Evolutionary conservation across 1,140 invertebrate species (phyloP).

Genomic region (Galleria mellonella): DNA sequence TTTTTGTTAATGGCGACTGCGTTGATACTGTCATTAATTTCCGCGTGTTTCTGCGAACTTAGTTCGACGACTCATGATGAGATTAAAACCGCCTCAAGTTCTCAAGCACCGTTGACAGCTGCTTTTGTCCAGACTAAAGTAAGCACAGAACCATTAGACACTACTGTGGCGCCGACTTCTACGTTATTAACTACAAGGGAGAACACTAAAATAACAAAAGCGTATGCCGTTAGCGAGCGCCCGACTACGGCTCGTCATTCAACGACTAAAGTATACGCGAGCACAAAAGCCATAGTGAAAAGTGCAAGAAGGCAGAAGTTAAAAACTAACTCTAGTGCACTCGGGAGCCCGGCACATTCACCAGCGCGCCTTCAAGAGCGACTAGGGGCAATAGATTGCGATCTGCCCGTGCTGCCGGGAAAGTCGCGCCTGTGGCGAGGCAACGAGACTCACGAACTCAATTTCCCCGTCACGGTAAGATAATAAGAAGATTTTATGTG

Average conservation of each 20-base stretch:
- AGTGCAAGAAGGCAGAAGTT: conserved; percentile 60
- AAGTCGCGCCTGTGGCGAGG: conserved; percentile 79
- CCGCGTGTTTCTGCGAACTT: conserved; percentile 21
- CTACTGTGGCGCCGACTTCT: conserved; percentile 28
- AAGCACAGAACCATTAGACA: conserved; percentile 33
- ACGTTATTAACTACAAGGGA: conserved; percentile 46
- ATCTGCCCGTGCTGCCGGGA: conserved; percentile 75
- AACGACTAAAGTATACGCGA: conserved; percentile 38
- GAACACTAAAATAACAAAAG: conserved; percentile 46
- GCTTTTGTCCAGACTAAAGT: conserved; percentile 28
- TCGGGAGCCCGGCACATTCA: conserved; percentile 27
- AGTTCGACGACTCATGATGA: conserved; percentile 23
- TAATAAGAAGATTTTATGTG: no score
- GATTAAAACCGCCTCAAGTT: conserved; percentile 26
- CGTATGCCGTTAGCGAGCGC: conserved; percentile 31
- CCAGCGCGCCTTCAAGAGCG: conserved; percentile 74
- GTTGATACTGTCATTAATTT: conserved; percentile 31
- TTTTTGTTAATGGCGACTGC: conserved; percentile 18
- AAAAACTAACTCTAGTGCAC: conserved; percentile 50
- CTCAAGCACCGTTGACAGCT: conserved; percentile 16
- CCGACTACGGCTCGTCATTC: conserved; percentile 34
- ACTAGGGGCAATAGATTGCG: conserved; percentile 76
- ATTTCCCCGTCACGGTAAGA: conserved; percentile 78
- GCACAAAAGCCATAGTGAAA: conserved; percentile 49
- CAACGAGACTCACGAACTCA: conserved; percentile 79